A percentile compares a stretch with the other conserved stretches of the same genome.
These are phyloP conservation scores for Xanthorhoe designata DNA, from an alignment of 2,888 invertebrate species.

Conservation along the genomic window DNA sequence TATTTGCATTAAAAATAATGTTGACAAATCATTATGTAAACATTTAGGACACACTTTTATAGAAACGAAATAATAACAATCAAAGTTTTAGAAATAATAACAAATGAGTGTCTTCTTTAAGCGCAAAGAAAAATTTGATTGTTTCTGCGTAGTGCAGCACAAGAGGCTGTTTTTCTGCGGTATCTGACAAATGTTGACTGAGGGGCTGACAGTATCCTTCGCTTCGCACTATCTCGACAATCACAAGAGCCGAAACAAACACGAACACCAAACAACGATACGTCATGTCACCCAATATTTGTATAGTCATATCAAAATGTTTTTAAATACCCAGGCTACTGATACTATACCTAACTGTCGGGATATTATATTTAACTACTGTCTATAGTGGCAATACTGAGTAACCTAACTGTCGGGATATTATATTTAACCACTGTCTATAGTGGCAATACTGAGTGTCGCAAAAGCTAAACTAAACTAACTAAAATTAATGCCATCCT, in stretches of 20 bases:
- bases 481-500: too few relatives aligned
- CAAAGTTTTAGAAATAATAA: too few relatives aligned
- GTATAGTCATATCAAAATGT: slow-evolving; percentile 23
- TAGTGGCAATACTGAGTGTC: too few relatives aligned
- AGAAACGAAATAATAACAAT: background rate
- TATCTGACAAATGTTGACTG: slow-evolving; percentile 49
- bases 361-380: too few relatives aligned
- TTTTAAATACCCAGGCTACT: slow-evolving; percentile 12
- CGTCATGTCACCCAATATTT: slow-evolving; percentile 59
- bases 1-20: background rate
- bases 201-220: slow-evolving; percentile 60
- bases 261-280: slow-evolving; percentile 56
- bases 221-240: slow-evolving; percentile 53
- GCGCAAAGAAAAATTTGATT: background rate
- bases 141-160: background rate
- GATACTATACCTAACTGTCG: background rate
- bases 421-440: too few relatives aligned
- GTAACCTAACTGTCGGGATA: too few relatives aligned
- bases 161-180: slow-evolving; percentile 13
- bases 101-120: too few relatives aligned
- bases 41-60: background rate
- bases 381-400: too few relatives aligned
- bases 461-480: too few relatives aligned
- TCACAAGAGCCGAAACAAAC: slow-evolving; percentile 50
- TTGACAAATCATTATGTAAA: background rate